Base-by-base conservation (phyloP, 2,888 invertebrate genomes). In the Herminia tarsipennalis region DNA sequence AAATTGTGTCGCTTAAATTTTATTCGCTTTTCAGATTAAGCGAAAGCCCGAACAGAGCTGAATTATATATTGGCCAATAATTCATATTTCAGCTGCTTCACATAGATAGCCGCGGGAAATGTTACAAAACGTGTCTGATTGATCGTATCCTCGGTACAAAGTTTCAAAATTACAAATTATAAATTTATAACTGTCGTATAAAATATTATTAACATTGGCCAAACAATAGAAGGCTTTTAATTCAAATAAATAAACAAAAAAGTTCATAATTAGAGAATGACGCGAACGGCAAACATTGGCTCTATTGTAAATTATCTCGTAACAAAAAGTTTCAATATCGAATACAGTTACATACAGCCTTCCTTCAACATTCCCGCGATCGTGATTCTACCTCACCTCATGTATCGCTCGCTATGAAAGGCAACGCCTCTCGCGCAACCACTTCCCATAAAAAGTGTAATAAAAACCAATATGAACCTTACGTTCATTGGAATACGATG, bases 381-480 rank as follows among this genome's bases (percentile, higher is more conserved):
- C 85, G 83, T 82, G 83, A 80, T 78, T 78, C 68, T 72, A 63
- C 75, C 66, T 68, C 63, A 63, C 75, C 66, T 68, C 63, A 73
- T 75, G 71, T 70, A 75, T 75, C 76, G 48, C 45, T 54, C 75
- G 37, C 47, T 52, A 77, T 73, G 69, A 71, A 78, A 76, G 81
- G 86, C 65, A 84, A 84, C 88, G 87, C 88, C 88, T 86, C 81
- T 81, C 70, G 66, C 63, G 65, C 64, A 65, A 70, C 65, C 73
- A 74, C 79, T 80, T 78, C 78, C 75, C 74, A 76, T 73, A 71
- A 70, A 63, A 66, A 50, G 24, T 25, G 6, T 25, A 40, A 39
- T 37, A 33, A 51, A 37, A 59, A 33, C 50, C 29, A 50, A 50
- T 55, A 34, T 56, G 39, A 55, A 59, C 56, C 40, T 60, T 66